Base-by-base conservation (phyloP, 2,113 vertebrate species). In the Tragulus kanchil region DNA sequence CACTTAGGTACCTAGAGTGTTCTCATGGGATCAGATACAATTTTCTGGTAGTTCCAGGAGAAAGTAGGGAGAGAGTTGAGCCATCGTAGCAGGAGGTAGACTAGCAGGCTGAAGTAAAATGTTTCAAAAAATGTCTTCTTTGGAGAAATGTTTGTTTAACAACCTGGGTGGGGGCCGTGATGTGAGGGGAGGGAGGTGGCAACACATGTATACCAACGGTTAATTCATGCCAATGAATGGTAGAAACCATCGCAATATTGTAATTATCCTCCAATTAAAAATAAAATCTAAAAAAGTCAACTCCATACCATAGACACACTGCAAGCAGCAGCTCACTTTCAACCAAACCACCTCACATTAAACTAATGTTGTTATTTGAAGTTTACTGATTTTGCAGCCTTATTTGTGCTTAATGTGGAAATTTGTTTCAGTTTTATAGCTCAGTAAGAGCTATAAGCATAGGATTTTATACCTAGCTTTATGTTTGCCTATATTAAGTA, bases 391-490 rank as follows among this genome's bases (percentile, higher is more conserved):
- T 94, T 96, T 95, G 59, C 83, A 78, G 75, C 58, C 89, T 95
- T 95, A 81, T 87, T 81, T 82, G 92, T 92, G 56, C 96, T 98
- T 97, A 97, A 95, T 96, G 96, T 97, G 85, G 83, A 93, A 95
- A 84, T 93, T 69, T 96, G 85, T 89, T 96, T 93, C 93, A 0
- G 1, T 71, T 95, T 96, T 95, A 94, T 91, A 97, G 89, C 84
- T 54, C 78, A 84, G 26, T 77, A 89, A 92, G 87, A 28, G 26
- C 91, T 89, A 61, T 56, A 96, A 87, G 69, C 75, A 5, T 93
- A 93, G 73, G 86, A 64, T 94, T 98, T 97, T 97, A 87, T 96
- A 96, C 92, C 93, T 97, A 92, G 54, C 59, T 97, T 97, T 96
- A 97, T 91, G 79, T 81, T 90, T 64, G 23, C 85, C 42, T 14